Evolutionary conservation across 2,888 invertebrate genomes (phyloP).

Genomic region (Trimorus sp.): DNA sequence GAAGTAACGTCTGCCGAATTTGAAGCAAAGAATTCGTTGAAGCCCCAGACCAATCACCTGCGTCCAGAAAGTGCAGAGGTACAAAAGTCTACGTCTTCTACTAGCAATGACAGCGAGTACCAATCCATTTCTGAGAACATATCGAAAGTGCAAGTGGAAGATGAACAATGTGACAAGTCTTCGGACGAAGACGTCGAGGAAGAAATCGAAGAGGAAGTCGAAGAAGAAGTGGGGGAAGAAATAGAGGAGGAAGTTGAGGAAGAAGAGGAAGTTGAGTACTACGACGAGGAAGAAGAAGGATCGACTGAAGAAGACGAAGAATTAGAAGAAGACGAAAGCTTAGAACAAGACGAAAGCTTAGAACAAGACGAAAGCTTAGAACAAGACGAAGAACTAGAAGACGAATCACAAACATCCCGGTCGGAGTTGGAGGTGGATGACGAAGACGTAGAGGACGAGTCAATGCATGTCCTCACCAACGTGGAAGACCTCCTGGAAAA

Average conservation of each 20-base stretch:
- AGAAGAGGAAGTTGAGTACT: slow-evolving; percentile 7
- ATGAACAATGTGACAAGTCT: neutral
- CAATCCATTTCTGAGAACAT: slow-evolving; percentile 45
- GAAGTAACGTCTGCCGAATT: neutral
- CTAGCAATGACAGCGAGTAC: slow-evolving; percentile 47
- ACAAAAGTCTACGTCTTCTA: slow-evolving; percentile 32
- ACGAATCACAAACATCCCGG: slow-evolving; percentile 34
- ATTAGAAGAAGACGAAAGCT: slow-evolving; percentile 70
- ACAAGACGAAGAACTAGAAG: slow-evolving; percentile 66
- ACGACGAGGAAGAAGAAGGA: slow-evolving; percentile 72
- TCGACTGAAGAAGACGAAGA: slow-evolving; percentile 47
- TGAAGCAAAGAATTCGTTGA: neutral
- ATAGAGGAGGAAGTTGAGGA: slow-evolving; percentile 25
- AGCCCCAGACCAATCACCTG: slow-evolving; percentile 12
- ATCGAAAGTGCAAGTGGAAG: slow-evolving; percentile 16
- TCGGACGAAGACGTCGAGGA: slow-evolving; percentile 72
- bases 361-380: slow-evolving; percentile 67
- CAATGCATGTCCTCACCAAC: slow-evolving; percentile 72
- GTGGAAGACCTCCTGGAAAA: slow-evolving; percentile 77
- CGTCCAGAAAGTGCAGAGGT: slow-evolving; percentile 29
- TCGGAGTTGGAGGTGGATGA: slow-evolving; percentile 62
- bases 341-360: slow-evolving; percentile 66
- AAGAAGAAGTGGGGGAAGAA: slow-evolving; percentile 19
- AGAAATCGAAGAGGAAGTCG: slow-evolving; percentile 44
- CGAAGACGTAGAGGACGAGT: slow-evolving; percentile 56